These are phyloP conservation scores for Trissoscelio sp. DNA, from an alignment of 2,888 invertebrate species.

Conservation along the genomic window DNA sequence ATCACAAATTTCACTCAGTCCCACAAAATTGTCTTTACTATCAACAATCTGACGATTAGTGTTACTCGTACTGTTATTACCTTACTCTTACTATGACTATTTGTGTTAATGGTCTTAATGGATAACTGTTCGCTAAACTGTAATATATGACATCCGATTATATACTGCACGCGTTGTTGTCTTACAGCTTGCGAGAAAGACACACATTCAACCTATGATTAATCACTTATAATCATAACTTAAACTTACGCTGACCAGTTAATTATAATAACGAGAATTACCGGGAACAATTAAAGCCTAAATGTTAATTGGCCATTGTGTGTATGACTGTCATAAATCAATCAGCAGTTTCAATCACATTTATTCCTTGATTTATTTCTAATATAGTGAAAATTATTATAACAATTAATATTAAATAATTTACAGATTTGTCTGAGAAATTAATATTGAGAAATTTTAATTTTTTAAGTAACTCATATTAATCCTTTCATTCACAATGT, in stretches of 20 bases:
- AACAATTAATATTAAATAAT: too few species aligned
- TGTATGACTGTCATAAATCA: slow-evolving; percentile 33
- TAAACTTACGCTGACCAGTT: slow-evolving; percentile 37
- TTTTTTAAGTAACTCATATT: too few species aligned
- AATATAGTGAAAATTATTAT: not conserved
- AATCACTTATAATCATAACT: slow-evolving; percentile 48
- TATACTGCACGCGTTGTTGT: slow-evolving; percentile 43
- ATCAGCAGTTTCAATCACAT: slow-evolving; percentile 14
- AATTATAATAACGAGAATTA: slow-evolving; percentile 52
- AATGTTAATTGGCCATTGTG: slow-evolving; percentile 57
- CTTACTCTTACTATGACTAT: slow-evolving; percentile 37
- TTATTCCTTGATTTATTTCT: not conserved
- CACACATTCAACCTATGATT: slow-evolving; percentile 44
- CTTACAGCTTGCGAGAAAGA: slow-evolving; percentile 54
- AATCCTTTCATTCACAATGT: too few species aligned
- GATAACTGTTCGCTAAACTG: slow-evolving; percentile 53
- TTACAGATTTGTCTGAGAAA: too few species aligned
- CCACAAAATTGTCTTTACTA: slow-evolving; percentile 18
- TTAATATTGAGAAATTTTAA: too few species aligned
- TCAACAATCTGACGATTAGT: slow-evolving; percentile 41
- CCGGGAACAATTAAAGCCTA: slow-evolving; percentile 49
- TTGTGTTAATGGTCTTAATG: slow-evolving; percentile 56
- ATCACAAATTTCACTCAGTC: not conserved
- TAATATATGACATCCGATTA: slow-evolving; percentile 51
- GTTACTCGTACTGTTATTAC: slow-evolving; percentile 25